Evolutionary conservation across 2,797 vertebrate genomes (phyloP), one percentile per base, ranked within the genome.

Genomic region (Arnoldichthys spilopterus): DNA sequence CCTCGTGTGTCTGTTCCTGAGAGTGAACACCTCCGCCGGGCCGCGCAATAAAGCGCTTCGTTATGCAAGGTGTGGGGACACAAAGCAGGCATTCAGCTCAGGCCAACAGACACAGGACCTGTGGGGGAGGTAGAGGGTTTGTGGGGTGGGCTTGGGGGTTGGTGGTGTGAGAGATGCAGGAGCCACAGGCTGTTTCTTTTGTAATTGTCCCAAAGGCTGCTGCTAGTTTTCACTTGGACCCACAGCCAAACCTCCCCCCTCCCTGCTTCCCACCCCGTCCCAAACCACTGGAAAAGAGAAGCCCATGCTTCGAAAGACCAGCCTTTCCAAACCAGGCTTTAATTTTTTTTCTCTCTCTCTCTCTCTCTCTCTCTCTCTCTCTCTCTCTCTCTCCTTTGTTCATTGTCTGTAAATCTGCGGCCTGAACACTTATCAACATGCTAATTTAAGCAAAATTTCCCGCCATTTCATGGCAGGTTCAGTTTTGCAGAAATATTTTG

Each of bases 11-110:
- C 86, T 83, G 79, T 82, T 83, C 49, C 45, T 73, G 74, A 76
- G 86, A 72, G 78, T 77, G 69, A 84, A 89, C 86, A 87, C 85
- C 85, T 83, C 53, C 78, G 88, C 89, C 83, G 88, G 87, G 88
- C 87, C 86, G 88, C 45, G 61, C 45, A 70, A 85, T 54, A 76
- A 81, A 90, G 86, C 88, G 77, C 77, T 80, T 92, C 88, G 89
- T 93, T 91, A 89, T 90, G 87, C 85, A 88, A 88, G 89, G 87
- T 90, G 90, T 91, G 87, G 86, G 90, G 89, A 84, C 85, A 92
- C 90, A 93, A 90, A 90, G 90, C 77, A 16, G 71, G 79, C 89
- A 92, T 94, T 94, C 91, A 92, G 81, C 30, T 20, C 83, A 74
- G 71, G 91, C 91, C 92, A 94, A 87, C 56, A 37, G 85, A 90